Percentiles rank a stretch among this genome's conserved stretches.
Conservation (phyloP, 2,888 invertebrate species). For the Tridacna gigas region DNA sequence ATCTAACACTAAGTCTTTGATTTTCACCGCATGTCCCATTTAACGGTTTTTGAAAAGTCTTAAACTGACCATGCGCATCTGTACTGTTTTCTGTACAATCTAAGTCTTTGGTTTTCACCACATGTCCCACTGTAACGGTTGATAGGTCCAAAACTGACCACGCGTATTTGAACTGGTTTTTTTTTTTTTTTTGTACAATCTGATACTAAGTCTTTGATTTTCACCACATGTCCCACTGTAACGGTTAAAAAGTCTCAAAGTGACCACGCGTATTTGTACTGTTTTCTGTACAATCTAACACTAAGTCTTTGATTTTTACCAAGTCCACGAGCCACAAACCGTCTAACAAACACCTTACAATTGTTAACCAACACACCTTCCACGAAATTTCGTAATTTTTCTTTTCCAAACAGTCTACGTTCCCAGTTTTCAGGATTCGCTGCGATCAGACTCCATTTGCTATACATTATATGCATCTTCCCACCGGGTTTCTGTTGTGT, state of each 20-base stretch:
- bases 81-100: no score
- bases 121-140: no score
- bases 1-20: conserved; percentile 29
- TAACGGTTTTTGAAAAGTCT: no score
- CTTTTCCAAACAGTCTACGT: conserved; percentile 39
- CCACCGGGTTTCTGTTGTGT: conserved; percentile 65
- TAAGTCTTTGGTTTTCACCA: no score
- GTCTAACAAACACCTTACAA: conserved; percentile 67
- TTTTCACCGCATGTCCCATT: no score
- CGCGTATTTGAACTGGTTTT: no score
- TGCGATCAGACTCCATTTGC: conserved; percentile 40
- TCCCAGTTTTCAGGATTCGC: conserved; percentile 43
- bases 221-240: not conserved
- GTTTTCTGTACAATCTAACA: conserved; percentile 30
- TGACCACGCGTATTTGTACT: conserved; percentile 48
- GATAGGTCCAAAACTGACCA: no score
- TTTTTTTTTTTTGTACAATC: no score
- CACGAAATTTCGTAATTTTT: conserved; percentile 41
- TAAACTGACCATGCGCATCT: no score
- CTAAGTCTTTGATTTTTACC: conserved; percentile 41
- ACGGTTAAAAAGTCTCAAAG: not conserved
- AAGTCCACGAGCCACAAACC: conserved; percentile 55
- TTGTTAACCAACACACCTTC: conserved; percentile 54
- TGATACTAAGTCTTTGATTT: no score
- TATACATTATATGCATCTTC: conserved; percentile 66